Evolutionary conservation across 64 coral and sea anemone genomes (phyloP), one percentile per base, ranked within the genome.

Genomic region (Stichodactyla mertensii): DNA sequence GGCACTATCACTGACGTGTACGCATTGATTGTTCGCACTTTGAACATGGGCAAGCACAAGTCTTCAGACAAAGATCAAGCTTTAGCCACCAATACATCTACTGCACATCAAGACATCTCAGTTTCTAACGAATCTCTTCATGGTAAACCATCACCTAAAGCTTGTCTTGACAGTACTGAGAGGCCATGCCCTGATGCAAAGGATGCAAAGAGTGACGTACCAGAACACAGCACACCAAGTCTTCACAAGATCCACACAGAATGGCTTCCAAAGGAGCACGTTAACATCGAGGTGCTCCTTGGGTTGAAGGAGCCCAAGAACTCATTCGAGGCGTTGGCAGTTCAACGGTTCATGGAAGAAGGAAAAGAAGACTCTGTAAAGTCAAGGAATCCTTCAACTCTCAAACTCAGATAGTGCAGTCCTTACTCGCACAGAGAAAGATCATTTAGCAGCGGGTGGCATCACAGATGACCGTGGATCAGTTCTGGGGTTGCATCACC

Each of bases 281-380:
- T 74, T 23, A 74, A 31, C 69, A 36, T 74, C 69, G 69, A 74
- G 69, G 69, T 74, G 69, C 69, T 74, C 27, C 24, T 74, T 26
- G 69, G 69, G 0, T 74, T 74, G 0, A 74, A 74, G 69, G 0
- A n/a, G 27, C 69, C 69, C 24, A 74, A 36, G 7, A 74, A 74
- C 10, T 74, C 69, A n/a, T 74, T 74, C 69, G 69, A 74, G 69
- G 26, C 69, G 2, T 10, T 74, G 0, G 69, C 26, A 4, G 69
- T 74, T 31, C 69, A 74, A 23, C 7, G 27, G 23, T 74, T 27
- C 27, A 74, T 45, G 8, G 56, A 9, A 31, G 62, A 66, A 66
- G 62, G 22, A 23, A 1, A 18, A n/a, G 7, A 7, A 31, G 22
- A 31, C 26, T 74, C 24, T 2, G 7, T 4, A n/a, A 74, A 26